Conservation (phyloP, 2,797 vertebrate genomes). For the Vultur gryphus region DNA sequence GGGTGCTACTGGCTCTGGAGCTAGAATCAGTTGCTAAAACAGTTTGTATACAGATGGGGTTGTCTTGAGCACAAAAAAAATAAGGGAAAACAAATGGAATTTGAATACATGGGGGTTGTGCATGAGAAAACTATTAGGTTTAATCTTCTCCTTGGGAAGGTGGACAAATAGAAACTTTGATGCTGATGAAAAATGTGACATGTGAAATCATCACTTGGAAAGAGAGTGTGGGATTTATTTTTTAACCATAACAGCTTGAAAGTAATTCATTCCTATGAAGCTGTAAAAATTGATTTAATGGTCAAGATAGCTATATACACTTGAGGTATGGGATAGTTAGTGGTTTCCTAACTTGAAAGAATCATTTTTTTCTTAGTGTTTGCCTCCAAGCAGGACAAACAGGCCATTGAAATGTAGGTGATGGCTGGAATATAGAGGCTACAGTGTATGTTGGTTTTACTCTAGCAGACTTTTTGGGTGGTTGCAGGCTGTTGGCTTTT, state of each 20-base stretch:
- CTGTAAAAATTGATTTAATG: background rate
- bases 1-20: background rate
- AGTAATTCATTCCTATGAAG: background rate
- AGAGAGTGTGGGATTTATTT: background rate
- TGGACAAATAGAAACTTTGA: background rate
- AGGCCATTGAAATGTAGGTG: background rate
- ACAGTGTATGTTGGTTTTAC: background rate
- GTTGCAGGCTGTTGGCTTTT: background rate
- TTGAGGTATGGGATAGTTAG: background rate
- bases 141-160: background rate
- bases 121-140: background rate
- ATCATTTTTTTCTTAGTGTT: background rate
- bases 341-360: background rate
- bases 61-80: background rate
- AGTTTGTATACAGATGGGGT: background rate
- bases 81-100: background rate
- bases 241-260: background rate
- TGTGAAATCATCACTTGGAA: background rate
- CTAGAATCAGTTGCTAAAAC: background rate
- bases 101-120: rapidly evolving
- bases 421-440: background rate
- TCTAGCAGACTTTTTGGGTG: background rate
- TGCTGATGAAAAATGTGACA: background rate
- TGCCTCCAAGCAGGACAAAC: background rate
- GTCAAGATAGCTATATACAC: background rate